Percentiles rank a stretch among this genome's conserved stretches.
phyloP scores from a whole-genome alignment of 2,888 invertebrate species.

The Temnothorax unifasciatus region DNA sequence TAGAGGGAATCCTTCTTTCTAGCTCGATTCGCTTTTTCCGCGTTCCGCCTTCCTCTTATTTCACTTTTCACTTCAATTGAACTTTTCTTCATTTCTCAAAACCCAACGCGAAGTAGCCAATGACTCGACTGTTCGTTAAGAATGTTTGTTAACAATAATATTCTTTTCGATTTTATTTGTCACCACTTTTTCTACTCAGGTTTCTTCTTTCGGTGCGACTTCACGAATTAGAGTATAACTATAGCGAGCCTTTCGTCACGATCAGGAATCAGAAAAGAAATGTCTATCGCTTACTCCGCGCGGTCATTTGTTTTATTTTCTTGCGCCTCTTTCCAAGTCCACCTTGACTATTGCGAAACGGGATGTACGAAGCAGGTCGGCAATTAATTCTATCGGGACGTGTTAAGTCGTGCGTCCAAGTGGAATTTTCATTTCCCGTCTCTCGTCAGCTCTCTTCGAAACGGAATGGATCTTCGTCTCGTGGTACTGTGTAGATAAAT shows the following conservation, averaged over 20 bases:
- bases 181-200: neutral
- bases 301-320: neutral
- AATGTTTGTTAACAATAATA: neutral
- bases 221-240: neutral
- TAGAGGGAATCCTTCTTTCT: neutral
- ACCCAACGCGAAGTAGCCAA: neutral
- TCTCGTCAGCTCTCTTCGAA: conserved; percentile 25
- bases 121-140: neutral
- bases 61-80: conserved; percentile 11
- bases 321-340: neutral
- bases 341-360: neutral
- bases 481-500: conserved; percentile 9
- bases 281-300: neutral
- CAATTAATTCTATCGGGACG: conserved; percentile 37
- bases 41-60: neutral
- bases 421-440: conserved; percentile 39
- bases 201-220: neutral
- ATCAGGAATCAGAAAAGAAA: neutral
- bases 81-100: neutral
- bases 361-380: neutral
- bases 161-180: neutral
- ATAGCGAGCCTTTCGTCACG: neutral
- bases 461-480: neutral
- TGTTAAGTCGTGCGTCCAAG: conserved; percentile 35
- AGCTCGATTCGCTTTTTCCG: neutral